Base-by-base conservation (phyloP, 2,888 invertebrate genomes). In the Scaptomyza polygonia region DNA sequence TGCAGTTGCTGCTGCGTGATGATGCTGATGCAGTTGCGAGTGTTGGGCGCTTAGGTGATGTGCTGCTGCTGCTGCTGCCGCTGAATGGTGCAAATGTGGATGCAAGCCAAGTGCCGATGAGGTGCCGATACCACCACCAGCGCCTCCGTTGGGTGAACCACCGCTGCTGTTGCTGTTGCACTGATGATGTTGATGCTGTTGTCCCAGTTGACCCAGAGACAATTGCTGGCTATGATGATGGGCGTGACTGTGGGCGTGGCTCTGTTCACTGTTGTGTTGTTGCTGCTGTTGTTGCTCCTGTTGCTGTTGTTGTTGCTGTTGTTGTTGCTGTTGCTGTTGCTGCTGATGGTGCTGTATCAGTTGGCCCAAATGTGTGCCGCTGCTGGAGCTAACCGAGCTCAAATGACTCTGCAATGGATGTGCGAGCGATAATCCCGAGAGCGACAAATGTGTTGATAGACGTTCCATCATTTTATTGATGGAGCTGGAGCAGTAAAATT, bases 401-500 rank as follows among this genome's bases (percentile, higher is more conserved):
- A 91, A 82, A 75, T 92, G 92, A 76, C 89, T 89, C 75, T 91
- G 90, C 59, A 91, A 83, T 70, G 92, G 92, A 89, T 92, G 92
- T 61, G 92, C 89, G 76, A 92, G 89, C 80, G 92, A 91, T 86
- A 92, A 86, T 79, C 92, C 92, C 68, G 92, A 90, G 64, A 92
- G 88, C 76, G 92, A 90, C 77, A 92, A 73, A 57, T 85, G 84
- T 63, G 92, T 91, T 87, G 92, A 92, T 82, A 92, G 91, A 79
- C 92, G 90, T 89, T 92, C 92, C 92, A 92, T 92, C 92, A 92
- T 92, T 89, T 89, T 90, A 75, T 68, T 67, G 74, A 81, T 55
- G 78, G 77, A 74, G 73, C 61, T 61, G 16, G 9, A 9, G 69
- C 58, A 66, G 63, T 52, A 30, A 29, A 59, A 53, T 56, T 51